Evolutionary conservation across 2,797 vertebrate genomes (phyloP).

Genomic region (Spizella passerina): DNA sequence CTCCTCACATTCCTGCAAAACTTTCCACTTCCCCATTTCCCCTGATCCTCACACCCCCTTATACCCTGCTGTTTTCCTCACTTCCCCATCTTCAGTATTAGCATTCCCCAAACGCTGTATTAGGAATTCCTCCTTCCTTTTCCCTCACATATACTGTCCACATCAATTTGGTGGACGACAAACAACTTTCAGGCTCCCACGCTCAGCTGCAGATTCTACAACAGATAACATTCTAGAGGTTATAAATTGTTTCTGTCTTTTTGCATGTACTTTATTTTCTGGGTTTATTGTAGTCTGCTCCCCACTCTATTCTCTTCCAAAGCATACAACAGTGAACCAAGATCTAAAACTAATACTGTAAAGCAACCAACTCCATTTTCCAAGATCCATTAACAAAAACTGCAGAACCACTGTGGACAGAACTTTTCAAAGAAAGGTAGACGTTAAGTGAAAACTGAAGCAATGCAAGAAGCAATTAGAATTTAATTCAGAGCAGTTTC

Average conservation of each 20-base stretch:
- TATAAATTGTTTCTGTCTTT: not conserved
- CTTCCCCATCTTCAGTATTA: not conserved
- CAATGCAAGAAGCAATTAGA: not conserved
- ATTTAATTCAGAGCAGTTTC: not conserved
- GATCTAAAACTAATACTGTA: not conserved
- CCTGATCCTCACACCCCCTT: not conserved
- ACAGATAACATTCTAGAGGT: not conserved
- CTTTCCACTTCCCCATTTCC: not conserved
- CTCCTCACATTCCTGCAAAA: not conserved
- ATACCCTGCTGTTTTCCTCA: not conserved
- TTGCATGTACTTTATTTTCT: not conserved
- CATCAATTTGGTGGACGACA: not conserved
- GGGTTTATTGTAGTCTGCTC: not conserved
- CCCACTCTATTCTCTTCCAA: not conserved
- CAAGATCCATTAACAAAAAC: not conserved
- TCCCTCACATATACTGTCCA: not conserved
- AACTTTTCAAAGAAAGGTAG: not conserved
- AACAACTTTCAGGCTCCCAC: not conserved
- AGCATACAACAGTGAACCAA: not conserved
- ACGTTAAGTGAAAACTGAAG: not conserved
- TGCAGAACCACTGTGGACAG: not conserved
- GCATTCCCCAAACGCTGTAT: accelerated
- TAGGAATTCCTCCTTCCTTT: not conserved
- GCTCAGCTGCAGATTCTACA: not conserved
- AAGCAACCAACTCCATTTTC: not conserved